Evolutionary conservation across 2,888 invertebrate species (phyloP).

Genomic region (Zelleria hepariella): DNA sequence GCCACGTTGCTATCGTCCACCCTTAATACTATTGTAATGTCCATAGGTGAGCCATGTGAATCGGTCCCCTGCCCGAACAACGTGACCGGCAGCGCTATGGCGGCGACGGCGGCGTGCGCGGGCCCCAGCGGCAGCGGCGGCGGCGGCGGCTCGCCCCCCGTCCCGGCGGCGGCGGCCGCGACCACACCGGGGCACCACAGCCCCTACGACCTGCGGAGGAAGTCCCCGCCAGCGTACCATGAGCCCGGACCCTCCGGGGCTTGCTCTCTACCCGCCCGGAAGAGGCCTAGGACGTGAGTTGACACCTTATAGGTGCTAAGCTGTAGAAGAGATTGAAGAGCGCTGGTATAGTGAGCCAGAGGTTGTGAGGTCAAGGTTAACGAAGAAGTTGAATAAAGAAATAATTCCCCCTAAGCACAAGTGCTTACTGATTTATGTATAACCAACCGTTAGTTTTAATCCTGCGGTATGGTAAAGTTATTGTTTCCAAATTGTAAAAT

Average conservation of each 20-base stretch:
- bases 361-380: too few species aligned
- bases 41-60: constrained; percentile 83
- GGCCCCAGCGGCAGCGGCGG: constrained; percentile 69
- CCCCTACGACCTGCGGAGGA: constrained; percentile 90
- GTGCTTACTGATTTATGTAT: too few species aligned
- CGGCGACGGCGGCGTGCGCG: constrained; percentile 63
- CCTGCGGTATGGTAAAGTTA: too few species aligned
- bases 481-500: too few species aligned
- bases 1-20: too few species aligned
- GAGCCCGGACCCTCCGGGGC: constrained; percentile 76
- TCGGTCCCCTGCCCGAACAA: constrained; percentile 80
- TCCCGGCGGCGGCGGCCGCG: constrained; percentile 74
- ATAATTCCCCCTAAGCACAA: too few species aligned
- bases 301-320: too few species aligned
- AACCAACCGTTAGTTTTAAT: too few species aligned
- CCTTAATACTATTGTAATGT: too few species aligned
- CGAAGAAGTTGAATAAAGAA: too few species aligned
- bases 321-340: too few species aligned
- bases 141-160: constrained; percentile 65
- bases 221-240: constrained; percentile 82
- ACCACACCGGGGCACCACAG: constrained; percentile 85
- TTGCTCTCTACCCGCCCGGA: constrained; percentile 85
- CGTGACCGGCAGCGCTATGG: constrained; percentile 67
- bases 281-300: constrained; percentile 80
- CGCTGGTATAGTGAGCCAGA: too few species aligned